phyloP scores from a whole-genome alignment of 1,140 invertebrate species.

The Agrilus planipennis region DNA sequence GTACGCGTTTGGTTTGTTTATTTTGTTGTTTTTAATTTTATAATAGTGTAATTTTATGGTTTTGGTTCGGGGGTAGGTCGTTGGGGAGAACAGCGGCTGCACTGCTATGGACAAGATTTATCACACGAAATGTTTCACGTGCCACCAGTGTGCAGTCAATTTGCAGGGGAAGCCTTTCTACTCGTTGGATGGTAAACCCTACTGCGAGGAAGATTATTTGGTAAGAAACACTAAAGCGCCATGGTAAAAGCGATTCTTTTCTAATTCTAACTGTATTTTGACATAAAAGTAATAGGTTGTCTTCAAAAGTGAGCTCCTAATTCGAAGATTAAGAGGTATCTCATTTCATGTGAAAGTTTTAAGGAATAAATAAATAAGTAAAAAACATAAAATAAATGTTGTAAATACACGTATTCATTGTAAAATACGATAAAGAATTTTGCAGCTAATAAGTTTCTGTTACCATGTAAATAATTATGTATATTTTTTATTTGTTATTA shows the following conservation, averaged over 20 bases:
- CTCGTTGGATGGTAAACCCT: conserved; percentile 83
- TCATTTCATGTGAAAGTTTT: no score
- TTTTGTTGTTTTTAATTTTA: conserved; percentile 4
- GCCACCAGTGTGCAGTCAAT: conserved; percentile 74
- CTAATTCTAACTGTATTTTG: no score
- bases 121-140: conserved; percentile 91
- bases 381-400: no score
- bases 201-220: conserved; percentile 90
- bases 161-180: conserved; percentile 94
- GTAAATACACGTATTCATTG: no score
- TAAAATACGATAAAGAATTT: no score
- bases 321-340: no score
- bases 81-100: conserved; percentile 87
- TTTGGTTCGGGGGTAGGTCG: conserved; percentile 38
- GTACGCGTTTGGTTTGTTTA: conserved; percentile 8
- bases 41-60: neutral
- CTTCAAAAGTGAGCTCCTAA: no score
- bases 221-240: conserved; percentile 39
- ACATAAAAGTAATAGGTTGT: no score
- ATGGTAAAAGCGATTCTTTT: no score
- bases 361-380: no score
- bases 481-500: conserved; percentile 25
- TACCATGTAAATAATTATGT: no score
- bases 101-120: conserved; percentile 94
- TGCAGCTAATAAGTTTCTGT: no score